These are phyloP conservation scores for Agapostemon virescens DNA, from an alignment of 2,888 invertebrate species.

Conservation along the genomic window DNA sequence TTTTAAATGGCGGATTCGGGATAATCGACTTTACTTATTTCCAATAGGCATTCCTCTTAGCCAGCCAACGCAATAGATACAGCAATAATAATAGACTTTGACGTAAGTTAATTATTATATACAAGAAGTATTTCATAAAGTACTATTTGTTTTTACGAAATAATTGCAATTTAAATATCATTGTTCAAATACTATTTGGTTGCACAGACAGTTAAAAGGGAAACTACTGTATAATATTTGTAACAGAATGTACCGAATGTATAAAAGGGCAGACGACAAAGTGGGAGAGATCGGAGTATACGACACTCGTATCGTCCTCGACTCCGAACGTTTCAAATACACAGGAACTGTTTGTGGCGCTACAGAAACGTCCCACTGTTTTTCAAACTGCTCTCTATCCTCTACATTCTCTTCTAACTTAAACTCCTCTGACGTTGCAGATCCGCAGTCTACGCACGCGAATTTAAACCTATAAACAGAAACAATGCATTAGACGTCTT, in stretches of 20 bases:
- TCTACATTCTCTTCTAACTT: slow-evolving; percentile 70
- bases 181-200: too few relatives aligned
- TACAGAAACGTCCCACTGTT: slow-evolving; percentile 70
- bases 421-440: slow-evolving; percentile 75
- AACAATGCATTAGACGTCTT: not conserved
- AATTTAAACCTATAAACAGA: slow-evolving; percentile 73
- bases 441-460: slow-evolving; percentile 71
- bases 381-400: slow-evolving; percentile 71
- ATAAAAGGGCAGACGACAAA: slow-evolving; percentile 76
- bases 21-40: too few relatives aligned
- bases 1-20: not conserved
- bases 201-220: too few relatives aligned
- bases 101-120: too few relatives aligned
- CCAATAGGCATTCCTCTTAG: too few relatives aligned
- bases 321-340: slow-evolving; percentile 74
- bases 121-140: too few relatives aligned
- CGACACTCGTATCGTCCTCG: slow-evolving; percentile 72
- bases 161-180: too few relatives aligned
- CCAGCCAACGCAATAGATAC: too few relatives aligned
- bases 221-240: too few relatives aligned
- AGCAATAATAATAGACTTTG: too few relatives aligned
- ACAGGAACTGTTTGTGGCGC: slow-evolving; percentile 73
- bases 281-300: slow-evolving; percentile 74
- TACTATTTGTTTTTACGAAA: too few relatives aligned
- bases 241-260: slow-evolving; percentile 70